Conservation (phyloP, 1,140 invertebrate genomes). For the Drosophila triauraria region DNA sequence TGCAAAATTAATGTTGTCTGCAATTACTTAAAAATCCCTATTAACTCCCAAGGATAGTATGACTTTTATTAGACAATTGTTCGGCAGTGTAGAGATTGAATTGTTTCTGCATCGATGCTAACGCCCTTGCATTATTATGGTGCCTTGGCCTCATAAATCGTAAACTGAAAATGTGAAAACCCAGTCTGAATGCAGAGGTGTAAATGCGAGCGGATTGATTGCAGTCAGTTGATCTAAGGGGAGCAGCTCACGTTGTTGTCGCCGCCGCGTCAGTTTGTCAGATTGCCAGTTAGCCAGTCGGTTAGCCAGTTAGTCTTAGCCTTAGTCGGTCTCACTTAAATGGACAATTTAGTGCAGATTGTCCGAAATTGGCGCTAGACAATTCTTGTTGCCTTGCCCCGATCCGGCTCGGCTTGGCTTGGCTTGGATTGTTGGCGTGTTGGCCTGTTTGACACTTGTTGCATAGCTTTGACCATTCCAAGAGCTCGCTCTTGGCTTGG, state of each 20-base stretch:
- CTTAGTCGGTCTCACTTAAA: constrained; percentile 67
- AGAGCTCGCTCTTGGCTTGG: constrained; percentile 53
- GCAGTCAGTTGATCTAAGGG: constrained; percentile 62
- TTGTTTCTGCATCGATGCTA: constrained; percentile 75
- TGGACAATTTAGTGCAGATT: constrained; percentile 81
- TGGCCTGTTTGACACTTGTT: constrained; percentile 63
- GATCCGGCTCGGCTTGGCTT: constrained; percentile 42
- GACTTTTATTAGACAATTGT: neutral
- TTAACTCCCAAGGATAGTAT: too few relatives aligned
- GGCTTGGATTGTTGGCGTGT: constrained; percentile 24
- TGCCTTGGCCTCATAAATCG: constrained; percentile 77
- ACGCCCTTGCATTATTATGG: constrained; percentile 69
- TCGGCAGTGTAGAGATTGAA: constrained; percentile 22
- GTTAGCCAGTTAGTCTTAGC: constrained; percentile 14
- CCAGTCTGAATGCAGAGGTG: constrained; percentile 54
- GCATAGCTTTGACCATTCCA: constrained; percentile 75
- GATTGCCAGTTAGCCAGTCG: constrained; percentile 12
- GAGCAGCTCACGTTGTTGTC: constrained; percentile 29
- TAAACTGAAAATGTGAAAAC: constrained; percentile 20
- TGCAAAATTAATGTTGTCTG: too few relatives aligned
- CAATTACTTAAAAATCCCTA: too few relatives aligned
- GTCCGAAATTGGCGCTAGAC: constrained; percentile 71
- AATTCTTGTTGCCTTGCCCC: constrained; percentile 56
- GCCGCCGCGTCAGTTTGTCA: neutral
- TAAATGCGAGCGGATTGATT: constrained; percentile 73